Evolutionary conservation across 2,888 invertebrate genomes (phyloP).

Genomic region (Drosophila phalerata): DNA sequence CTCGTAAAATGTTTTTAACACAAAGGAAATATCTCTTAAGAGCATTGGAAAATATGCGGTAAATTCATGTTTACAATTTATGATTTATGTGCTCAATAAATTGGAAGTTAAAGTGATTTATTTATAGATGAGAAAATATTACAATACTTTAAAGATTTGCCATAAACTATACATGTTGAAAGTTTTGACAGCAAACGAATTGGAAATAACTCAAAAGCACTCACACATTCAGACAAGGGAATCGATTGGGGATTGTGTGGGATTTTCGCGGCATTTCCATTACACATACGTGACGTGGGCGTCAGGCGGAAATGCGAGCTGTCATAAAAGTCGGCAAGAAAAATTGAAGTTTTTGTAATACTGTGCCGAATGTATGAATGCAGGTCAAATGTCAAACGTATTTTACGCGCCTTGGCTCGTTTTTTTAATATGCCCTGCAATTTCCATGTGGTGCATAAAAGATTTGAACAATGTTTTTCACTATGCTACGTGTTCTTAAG

Average conservation of each 20-base stretch:
- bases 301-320: constrained; percentile 35
- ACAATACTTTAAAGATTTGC: constrained; percentile 33
- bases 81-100: constrained; percentile 57
- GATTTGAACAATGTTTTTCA: constrained; percentile 64
- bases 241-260: constrained; percentile 1
- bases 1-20: constrained; percentile 9
- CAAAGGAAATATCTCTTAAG: constrained; percentile 11
- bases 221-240: neutral
- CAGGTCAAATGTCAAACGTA: constrained; percentile 35
- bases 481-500: constrained; percentile 36
- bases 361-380: constrained; percentile 13
- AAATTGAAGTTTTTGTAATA: constrained; percentile 29
- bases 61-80: constrained; percentile 6
- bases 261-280: constrained; percentile 55
- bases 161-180: constrained; percentile 53
- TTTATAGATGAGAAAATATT: constrained; percentile 13
- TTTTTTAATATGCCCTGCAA: constrained; percentile 54
- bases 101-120: constrained; percentile 53
- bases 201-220: constrained; percentile 38
- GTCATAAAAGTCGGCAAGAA: constrained; percentile 34
- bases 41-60: neutral
- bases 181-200: constrained; percentile 55
- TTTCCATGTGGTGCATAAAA: constrained; percentile 34
- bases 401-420: constrained; percentile 27
- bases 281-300: constrained; percentile 66